phyloP scores from a whole-genome alignment of 2,888 invertebrate genomes.

The Augiades crinisus region DNA sequence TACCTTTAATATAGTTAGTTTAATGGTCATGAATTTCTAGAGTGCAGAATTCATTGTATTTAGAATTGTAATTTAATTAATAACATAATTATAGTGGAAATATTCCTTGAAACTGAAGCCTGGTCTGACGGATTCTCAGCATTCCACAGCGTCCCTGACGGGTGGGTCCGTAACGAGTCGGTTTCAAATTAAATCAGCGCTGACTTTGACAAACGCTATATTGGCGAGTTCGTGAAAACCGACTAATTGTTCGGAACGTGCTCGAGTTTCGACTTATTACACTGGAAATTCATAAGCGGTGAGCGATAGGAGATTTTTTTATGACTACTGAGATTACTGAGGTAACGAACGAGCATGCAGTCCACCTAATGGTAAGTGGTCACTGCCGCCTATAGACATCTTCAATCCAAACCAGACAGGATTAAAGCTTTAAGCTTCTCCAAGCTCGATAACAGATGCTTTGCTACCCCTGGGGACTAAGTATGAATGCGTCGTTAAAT shows the following conservation, averaged over 20 bases:
- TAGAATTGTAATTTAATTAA: not conserved
- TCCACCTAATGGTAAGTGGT: no score
- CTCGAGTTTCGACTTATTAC: constrained; percentile 32
- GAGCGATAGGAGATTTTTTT: not conserved
- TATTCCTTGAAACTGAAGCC: not conserved
- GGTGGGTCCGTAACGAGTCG: constrained; percentile 30
- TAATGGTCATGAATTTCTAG: no score
- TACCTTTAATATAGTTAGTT: no score
- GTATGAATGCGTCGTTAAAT: no score
- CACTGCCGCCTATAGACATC: no score
- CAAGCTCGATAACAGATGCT: no score
- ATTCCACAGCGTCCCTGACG: constrained; percentile 28
- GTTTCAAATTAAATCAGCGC: constrained; percentile 35
- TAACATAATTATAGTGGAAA: not conserved
- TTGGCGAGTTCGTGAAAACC: constrained; percentile 40
- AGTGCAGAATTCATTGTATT: no score
- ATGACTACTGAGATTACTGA: no score
- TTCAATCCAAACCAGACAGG: no score
- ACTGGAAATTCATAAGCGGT: not conserved
- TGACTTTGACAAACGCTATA: constrained; percentile 49
- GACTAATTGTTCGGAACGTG: constrained; percentile 51
- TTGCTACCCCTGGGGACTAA: no score
- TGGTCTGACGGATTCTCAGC: not conserved
- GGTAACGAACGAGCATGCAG: no score
- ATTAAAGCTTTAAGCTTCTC: no score